Evolutionary conservation across 2,113 vertebrate genomes (phyloP).

Genomic region (Esox niger): DNA sequence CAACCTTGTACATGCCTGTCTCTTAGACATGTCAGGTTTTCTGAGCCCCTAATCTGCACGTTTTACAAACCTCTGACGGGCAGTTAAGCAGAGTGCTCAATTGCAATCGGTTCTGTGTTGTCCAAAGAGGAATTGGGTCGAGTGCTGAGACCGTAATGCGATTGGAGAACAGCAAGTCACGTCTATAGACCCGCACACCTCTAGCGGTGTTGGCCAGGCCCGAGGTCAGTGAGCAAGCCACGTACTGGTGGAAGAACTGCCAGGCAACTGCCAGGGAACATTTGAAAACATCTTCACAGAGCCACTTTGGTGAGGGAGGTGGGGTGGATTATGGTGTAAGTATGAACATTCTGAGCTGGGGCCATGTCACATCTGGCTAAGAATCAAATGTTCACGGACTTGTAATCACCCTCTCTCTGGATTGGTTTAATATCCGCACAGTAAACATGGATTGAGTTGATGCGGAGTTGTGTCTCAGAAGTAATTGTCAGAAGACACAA

Average conservation of each 20-base stretch:
- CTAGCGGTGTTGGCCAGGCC: not conserved
- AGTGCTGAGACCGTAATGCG: not conserved
- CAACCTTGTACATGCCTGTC: constrained; percentile 3
- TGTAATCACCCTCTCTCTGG: not conserved
- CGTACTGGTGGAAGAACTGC: not conserved
- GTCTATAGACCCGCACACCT: not conserved
- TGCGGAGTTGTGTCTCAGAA: not conserved
- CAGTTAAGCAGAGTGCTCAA: not conserved
- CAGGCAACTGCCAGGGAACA: too few relatives aligned
- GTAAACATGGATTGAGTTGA: too few relatives aligned
- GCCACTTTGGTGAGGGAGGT: not conserved
- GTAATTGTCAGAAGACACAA: not conserved
- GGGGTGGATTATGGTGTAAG: not conserved
- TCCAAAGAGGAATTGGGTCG: not conserved
- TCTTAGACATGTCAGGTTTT: constrained; percentile 2
- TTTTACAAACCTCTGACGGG: not conserved
- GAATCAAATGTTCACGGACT: not conserved
- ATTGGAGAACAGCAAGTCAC: not conserved
- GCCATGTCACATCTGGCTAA: not conserved
- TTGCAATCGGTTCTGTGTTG: not conserved
- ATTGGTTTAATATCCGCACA: not conserved
- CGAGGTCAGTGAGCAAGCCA: not conserved
- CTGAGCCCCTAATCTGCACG: constrained; percentile 8
- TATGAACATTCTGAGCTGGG: not conserved
- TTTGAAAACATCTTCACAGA: not conserved